Base-by-base conservation (phyloP, 2,113 vertebrate species). In the Phylloscopus trochiloides region DNA sequence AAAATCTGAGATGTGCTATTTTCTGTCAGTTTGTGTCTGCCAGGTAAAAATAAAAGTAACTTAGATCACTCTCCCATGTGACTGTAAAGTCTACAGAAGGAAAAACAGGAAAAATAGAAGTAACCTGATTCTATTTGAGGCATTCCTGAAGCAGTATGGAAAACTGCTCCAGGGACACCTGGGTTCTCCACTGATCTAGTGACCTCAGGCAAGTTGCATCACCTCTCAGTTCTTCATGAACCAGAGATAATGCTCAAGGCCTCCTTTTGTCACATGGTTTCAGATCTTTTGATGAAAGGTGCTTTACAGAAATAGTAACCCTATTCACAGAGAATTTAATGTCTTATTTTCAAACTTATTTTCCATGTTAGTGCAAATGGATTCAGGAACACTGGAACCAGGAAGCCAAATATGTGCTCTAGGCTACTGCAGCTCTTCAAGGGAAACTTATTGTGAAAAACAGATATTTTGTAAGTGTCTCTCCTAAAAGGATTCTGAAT, bases 211-310 rank as follows among this genome's bases (percentile, higher is more conserved):
- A 93, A 47, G 42, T 42, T 90, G 57, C n/a, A 28, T 88, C 18
- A 25, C 43, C 13, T 32, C 57, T 92, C 74, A 79, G 13, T 81
- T 52, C 70, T 87, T 82, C 73, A 48, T 83, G 34, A 65, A 82
- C 5, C 50, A 83, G 62, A 91, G 73, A 90, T 65, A 90, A 82
- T 0, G 13, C 45, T 94, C 65, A 93, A 90, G 78, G 66, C 74
- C 14, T 14, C 12, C 82, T 93, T 83, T 86, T 80, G 70, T 94
- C 66, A 45, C 52, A 61, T 65, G 21, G 52, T 88, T 90, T 93
- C 82, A 86, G 78, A 94, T 92, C 61, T 92, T 24, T 43, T 73
- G 71, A 93, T 86, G 90, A 95, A 94, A 94, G 63, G 14, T 51
- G 12, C 38, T 72, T 86, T 50, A 70, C 74, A 76, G 70, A 70